Base-by-base conservation (phyloP, 1,140 invertebrate species). In the Apis florea region DNA sequence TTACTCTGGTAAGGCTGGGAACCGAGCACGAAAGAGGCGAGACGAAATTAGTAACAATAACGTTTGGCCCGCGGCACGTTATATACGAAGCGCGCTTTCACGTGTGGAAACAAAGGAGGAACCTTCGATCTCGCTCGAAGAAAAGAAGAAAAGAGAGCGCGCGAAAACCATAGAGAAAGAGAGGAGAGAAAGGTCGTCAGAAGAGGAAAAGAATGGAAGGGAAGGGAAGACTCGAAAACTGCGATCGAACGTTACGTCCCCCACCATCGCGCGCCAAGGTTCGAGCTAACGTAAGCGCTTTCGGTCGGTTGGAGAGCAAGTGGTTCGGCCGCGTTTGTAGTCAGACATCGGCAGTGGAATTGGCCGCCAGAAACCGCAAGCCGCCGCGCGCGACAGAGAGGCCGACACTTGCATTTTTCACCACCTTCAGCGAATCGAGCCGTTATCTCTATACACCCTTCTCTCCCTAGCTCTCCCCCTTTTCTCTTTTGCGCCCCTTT, bases 201-300 rank as follows among this genome's bases (percentile, higher is more conserved):
- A 21, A 68, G n/a, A 80, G 61, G 47, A 56, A 61, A 78, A 70
- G 61, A 72, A 75, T 77, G 70, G 77, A 56, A 71, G 54, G 11
- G n/a, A 26, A 10, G 21, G 53, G 58, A 71, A 83, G 66, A 76
- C 54, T 77, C 71, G 26, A 85, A 87, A 86, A 80, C 85, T 51
- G 82, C 84, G 74, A 54, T 70, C 73, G 82, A 86, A 86, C 69
- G 24, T 70, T 86, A 19, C 24, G 6, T 12, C 68, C 13, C 12
- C 8, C 26, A 40, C 68, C n/a, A n/a, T 49, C 21, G 1, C 21
- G 31, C 40, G 19, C 66, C 66, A 13, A 40, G 40, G 47, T 87
- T 80, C 80, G 31, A 79, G 82, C 88, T 11, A 86, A 89, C 84
- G 88, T 89, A 89, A 86, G 87, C 88, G 86, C 75, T 89, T 89